Evolutionary conservation across 2,113 vertebrate genomes (phyloP).

Genomic region (Antechinus flavipes): DNA sequence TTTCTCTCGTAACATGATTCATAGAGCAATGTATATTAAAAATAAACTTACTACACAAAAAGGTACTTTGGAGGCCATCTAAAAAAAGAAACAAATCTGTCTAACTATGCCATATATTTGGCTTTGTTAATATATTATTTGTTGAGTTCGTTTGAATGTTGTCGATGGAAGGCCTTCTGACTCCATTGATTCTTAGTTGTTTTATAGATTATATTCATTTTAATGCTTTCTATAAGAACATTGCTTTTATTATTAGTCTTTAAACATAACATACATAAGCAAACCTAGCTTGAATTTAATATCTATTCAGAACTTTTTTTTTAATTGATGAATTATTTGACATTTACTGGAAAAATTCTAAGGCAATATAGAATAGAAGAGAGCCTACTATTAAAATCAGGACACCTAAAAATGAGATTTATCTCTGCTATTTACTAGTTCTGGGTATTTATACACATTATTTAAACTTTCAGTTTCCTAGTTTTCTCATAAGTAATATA

Average conservation of each 20-base stretch:
- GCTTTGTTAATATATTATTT: background rate
- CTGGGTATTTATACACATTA: slow-evolving; percentile 8
- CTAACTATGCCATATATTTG: background rate
- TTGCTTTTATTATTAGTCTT: background rate
- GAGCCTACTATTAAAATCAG: background rate
- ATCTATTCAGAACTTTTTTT: background rate
- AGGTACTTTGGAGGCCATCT: too few species aligned
- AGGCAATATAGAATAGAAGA: background rate
- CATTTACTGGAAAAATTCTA: background rate
- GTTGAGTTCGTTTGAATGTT: background rate
- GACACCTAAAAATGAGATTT: background rate
- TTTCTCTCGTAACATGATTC: too few species aligned
- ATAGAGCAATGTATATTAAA: too few species aligned
- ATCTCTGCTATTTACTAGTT: background rate
- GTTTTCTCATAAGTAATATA: slow-evolving; percentile 26
- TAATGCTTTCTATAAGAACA: background rate
- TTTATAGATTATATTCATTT: background rate
- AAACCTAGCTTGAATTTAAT: background rate
- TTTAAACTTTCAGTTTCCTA: background rate
- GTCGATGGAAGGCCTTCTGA: background rate
- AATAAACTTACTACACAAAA: too few species aligned
- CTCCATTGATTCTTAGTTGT: background rate
- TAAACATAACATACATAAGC: background rate
- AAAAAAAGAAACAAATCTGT: background rate
- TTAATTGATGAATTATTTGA: background rate